Percentiles rank a stretch among this genome's conserved stretches.
Evolutionary conservation across 2,797 vertebrate species (phyloP).

Genomic region (Alauda arvensis): DNA sequence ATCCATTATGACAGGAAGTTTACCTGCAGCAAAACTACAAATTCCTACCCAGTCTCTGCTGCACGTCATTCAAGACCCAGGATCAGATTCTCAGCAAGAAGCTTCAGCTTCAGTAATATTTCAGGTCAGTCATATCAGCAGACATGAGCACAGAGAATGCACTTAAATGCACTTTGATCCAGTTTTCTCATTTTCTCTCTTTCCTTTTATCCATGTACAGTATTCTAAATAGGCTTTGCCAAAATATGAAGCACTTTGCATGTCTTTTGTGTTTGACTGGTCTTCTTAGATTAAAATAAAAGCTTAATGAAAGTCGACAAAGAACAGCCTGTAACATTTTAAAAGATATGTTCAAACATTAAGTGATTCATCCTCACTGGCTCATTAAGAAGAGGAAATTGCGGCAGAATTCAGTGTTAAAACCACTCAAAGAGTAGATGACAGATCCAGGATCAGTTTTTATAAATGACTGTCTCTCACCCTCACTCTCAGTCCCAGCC

Average conservation of each 20-base stretch:
- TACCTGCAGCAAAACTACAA: conserved; percentile 11
- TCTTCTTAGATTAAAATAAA: conserved; percentile 48
- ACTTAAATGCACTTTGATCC: background rate
- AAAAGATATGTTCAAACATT: conserved; percentile 44
- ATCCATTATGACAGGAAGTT: conserved; percentile 20
- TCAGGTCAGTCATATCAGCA: background rate
- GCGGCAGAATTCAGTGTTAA: conserved; percentile 47
- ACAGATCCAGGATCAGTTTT: conserved; percentile 49
- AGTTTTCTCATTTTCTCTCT: background rate
- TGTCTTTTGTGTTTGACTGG: conserved; percentile 29
- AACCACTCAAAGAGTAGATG: conserved; percentile 42
- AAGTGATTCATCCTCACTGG: conserved; percentile 47
- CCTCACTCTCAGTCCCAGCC: conserved; percentile 8
- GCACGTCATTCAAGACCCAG: background rate
- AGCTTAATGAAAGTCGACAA: conserved; percentile 41
- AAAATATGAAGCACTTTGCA: background rate
- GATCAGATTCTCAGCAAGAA: background rate
- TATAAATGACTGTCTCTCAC: conserved; percentile 41
- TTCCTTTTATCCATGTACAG: background rate
- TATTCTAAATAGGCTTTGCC: conserved; percentile 2
- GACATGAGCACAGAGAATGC: background rate
- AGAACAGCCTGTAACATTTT: conserved; percentile 51
- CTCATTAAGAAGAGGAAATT: conserved; percentile 56
- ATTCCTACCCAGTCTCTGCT: background rate
- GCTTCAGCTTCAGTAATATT: background rate